Percentiles rank a stretch among this genome's conserved stretches.
Conservation (phyloP, 2,888 invertebrate species). For the Cyclophora punctaria region DNA sequence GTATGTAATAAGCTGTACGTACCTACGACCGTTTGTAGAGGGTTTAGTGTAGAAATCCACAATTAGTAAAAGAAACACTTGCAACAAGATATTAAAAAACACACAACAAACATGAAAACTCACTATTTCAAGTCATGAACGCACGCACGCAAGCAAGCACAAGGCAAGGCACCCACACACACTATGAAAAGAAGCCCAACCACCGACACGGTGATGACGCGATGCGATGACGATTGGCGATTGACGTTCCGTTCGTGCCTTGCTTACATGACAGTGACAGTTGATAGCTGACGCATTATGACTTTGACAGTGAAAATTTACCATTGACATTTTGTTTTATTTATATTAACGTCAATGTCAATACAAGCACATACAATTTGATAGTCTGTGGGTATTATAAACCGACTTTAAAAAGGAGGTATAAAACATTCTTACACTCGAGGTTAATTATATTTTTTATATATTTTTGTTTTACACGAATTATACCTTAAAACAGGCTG, state of each 20-base stretch:
- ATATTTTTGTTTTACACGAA: too few species aligned
- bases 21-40: conserved; percentile 66
- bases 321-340: too few species aligned
- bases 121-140: conserved; percentile 39
- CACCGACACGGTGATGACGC: conserved; percentile 10
- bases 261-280: not conserved
- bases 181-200: conserved; percentile 14
- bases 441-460: too few species aligned
- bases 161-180: conserved; percentile 48
- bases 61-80: conserved; percentile 58
- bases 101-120: conserved; percentile 61
- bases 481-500: too few species aligned
- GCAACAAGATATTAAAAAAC: conserved; percentile 67
- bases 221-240: not conserved
- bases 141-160: conserved; percentile 35
- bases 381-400: too few species aligned
- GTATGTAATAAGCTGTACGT: conserved; percentile 39
- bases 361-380: too few species aligned
- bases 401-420: too few species aligned
- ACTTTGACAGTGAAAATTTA: too few species aligned
- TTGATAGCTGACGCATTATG: not conserved
- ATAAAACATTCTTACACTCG: too few species aligned
- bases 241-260: not conserved
- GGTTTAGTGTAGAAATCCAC: conserved; percentile 71
- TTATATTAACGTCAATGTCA: too few species aligned